Evolutionary conservation across 53 echinoderm and acorn worm genomes (phyloP), one percentile per base, ranked within the genome.

Genomic region (Crossaster papposus): DNA sequence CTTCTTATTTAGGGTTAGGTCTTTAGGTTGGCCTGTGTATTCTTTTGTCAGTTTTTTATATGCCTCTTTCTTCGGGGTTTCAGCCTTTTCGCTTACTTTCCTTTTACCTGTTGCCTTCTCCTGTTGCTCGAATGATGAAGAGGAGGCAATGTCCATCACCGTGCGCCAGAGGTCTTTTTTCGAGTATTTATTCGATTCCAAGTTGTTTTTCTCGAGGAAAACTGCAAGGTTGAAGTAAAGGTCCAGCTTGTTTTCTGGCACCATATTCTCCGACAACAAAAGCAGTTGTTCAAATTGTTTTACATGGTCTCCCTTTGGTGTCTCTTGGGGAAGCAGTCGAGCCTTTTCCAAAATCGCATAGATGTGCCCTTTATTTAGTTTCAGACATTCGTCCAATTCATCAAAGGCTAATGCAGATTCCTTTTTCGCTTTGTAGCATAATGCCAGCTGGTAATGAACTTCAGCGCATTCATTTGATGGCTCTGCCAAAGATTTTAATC

Each of bases 391-490:
- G 14, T 83, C 6, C 20, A 83, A 29, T 15, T 51, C 29, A 1
- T 32, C 0, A 22, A 83, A 30, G 24, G 82, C 82, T 82, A 3
- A 0, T 37, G 26, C 17, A 35, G 15, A 36, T 62, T 62, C 17
- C 2, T 62, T 0, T 6, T 58, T 15, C 31, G 0, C 30, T 13
- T 52, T 52, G 52, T 70, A 83, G 10, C 70, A 70, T 17, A 83
- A 37, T 11, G 70, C 83, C 24, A 83, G 51, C n/a, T 83, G 83
- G 55, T 70, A 38, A 6, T 71, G 71, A 71, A 24, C 37, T 50
- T 83, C 70, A 14, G 72, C 36, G 24, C 30, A 7, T 1, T 30
- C 3, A 1, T 0, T 3, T 1, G 7, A 14, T 1, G 14, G 17
- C 24, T 18, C 1, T 50, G 37, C 70, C 37, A 17, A 24, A 14